Base-by-base conservation (phyloP, 2,888 invertebrate genomes). In the Nymphalis polychloros region DNA sequence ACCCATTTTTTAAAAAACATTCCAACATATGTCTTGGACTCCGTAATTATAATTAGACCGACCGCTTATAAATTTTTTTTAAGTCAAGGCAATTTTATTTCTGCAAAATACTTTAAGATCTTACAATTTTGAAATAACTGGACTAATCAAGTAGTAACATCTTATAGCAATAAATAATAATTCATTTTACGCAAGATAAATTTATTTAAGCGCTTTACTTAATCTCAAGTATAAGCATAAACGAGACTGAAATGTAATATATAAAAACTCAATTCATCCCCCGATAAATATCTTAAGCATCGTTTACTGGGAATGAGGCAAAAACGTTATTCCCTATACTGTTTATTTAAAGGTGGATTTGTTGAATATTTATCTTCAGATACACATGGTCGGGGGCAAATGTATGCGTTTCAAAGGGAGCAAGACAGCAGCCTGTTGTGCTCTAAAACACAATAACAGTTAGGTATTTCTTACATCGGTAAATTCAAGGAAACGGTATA, bases 291-390 rank as follows among this genome's bases (percentile, higher is more conserved):
- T 92, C 89, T 88, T 84, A 88, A 90, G 92, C 90, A 84, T 89
- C 92, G 91, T 92, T 92, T 92, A 84, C 85, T 85, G 83, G 81
- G 86, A 89, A 90, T 86, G 88, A 89, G 87, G 86, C 88, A 89
- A 91, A 89, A 90, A 90, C 85, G 86, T 83, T 86, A 87, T 85
- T 84, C 87, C 86, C 89, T 82, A 85, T 88, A 85, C 86, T 87
- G 90, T 90, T 90, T 91, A 87, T 91, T 90, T 89, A 88, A 89
- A 92, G 89, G 92, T 91, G 91, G 90, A 91, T 92, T 90, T 90
- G 88, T 87, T 80, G 83, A 84, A 87, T 89, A 89, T 91, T 90
- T 92, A 90, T 90, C 89, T 84, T 82, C 79, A 81, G 82, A 83
- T 81, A 81, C 83, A 82, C 81, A 84, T 86, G 82, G 76, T 74